Conservation (phyloP, 2,113 vertebrate genomes). For the Mesembrinibis cayennensis region DNA sequence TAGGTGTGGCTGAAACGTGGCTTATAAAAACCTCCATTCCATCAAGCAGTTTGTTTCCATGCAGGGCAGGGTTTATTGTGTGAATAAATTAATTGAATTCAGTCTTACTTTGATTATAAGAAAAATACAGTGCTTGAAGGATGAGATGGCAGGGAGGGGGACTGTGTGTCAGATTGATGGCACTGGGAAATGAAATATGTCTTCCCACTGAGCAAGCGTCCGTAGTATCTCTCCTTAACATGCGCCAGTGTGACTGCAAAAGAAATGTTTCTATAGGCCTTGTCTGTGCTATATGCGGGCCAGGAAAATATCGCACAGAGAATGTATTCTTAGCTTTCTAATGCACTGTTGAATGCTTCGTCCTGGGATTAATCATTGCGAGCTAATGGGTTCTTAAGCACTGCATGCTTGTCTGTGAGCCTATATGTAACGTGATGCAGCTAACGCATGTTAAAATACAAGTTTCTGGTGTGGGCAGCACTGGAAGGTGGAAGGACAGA, state of each 20-base stretch:
- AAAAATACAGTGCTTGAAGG: background rate
- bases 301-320: background rate
- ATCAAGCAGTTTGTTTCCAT: background rate
- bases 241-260: background rate
- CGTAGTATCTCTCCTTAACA: background rate
- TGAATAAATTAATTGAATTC: background rate
- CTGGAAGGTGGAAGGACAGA: background rate
- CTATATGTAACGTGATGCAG: background rate
- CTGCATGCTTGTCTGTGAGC: background rate
- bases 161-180: background rate
- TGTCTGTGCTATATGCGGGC: background rate
- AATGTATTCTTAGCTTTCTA: background rate
- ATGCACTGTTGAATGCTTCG: background rate
- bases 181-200: background rate
- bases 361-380: background rate
- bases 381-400: background rate
- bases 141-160: background rate
- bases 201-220: background rate
- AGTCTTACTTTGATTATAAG: background rate
- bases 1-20: slow-evolving; percentile 39
- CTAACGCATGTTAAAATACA: background rate
- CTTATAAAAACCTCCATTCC: background rate
- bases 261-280: background rate
- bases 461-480: fast-evolving
- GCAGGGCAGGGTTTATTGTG: background rate